These are phyloP conservation scores for Polyommatus icarus DNA, from an alignment of 2,888 invertebrate species.

Conservation along the genomic window DNA sequence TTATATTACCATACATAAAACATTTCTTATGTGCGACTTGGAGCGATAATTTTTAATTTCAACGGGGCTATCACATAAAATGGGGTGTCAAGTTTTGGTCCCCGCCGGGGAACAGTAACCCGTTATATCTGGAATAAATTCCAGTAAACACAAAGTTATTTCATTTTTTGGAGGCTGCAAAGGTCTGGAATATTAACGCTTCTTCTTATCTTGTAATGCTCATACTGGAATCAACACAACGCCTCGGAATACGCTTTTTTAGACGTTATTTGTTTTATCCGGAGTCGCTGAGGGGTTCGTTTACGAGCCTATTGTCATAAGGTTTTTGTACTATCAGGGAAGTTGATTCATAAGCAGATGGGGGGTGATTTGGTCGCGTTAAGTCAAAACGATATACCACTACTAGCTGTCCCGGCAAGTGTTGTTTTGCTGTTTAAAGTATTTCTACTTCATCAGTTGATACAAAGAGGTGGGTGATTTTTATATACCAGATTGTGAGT, in stretches of 20 bases:
- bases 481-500: no score
- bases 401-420: no score
- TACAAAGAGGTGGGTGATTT: no score
- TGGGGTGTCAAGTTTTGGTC: constrained; percentile 30
- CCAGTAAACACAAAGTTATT: constrained; percentile 31
- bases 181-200: constrained; percentile 29
- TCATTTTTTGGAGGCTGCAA: constrained; percentile 30
- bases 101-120: not conserved
- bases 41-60: constrained; percentile 30
- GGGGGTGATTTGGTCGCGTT: no score
- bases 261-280: constrained; percentile 10
- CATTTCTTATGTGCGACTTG: not conserved
- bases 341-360: no score
- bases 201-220: constrained; percentile 26
- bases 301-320: not conserved
- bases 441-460: no score
- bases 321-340: not conserved
- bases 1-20: not conserved
- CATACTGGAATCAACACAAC: constrained; percentile 14
- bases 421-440: no score
- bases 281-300: not conserved
- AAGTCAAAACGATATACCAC: no score
- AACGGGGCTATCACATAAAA: constrained; percentile 26
- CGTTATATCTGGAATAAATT: constrained; percentile 28
- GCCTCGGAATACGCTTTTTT: constrained; percentile 1